Evolutionary conservation across 2,113 vertebrate species (phyloP).

Genomic region (Gambusia holbrooki): DNA sequence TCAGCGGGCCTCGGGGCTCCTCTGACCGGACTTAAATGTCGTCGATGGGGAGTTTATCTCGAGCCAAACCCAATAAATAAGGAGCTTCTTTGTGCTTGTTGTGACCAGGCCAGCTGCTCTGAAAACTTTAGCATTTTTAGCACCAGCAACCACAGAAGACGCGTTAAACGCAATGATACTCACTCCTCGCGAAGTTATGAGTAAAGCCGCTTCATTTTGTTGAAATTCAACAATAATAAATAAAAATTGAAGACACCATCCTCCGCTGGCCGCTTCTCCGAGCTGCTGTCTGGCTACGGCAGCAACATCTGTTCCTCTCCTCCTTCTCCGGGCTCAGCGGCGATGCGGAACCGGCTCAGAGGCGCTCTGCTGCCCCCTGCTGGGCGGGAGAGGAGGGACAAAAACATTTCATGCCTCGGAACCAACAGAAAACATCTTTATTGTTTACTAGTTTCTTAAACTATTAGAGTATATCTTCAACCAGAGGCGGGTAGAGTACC

Average conservation of each 20-base stretch:
- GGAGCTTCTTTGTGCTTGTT: slow-evolving; percentile 74
- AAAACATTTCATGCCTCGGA: no score
- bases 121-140: slow-evolving; percentile 19
- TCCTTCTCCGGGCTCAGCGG: no score
- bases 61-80: slow-evolving; percentile 47
- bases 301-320: slow-evolving; percentile 48
- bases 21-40: accelerated
- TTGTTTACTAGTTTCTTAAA: no score
- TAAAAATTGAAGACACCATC: slow-evolving; percentile 35
- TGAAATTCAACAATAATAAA: slow-evolving; percentile 12
- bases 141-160: not conserved
- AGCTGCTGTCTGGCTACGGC: slow-evolving; percentile 72
- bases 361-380: no score
- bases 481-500: no score
- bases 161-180: slow-evolving; percentile 27
- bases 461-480: no score
- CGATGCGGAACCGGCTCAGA: no score
- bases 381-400: no score
- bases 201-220: slow-evolving; percentile 64
- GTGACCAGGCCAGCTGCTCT: slow-evolving; percentile 67
- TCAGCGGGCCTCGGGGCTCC: accelerated
- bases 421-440: no score
- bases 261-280: slow-evolving; percentile 42
- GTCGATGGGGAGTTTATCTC: slow-evolving; percentile 13
- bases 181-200: slow-evolving; percentile 59